Evolutionary conservation across 2,888 invertebrate species (phyloP).

Genomic region (Rhagonycha fulva): DNA sequence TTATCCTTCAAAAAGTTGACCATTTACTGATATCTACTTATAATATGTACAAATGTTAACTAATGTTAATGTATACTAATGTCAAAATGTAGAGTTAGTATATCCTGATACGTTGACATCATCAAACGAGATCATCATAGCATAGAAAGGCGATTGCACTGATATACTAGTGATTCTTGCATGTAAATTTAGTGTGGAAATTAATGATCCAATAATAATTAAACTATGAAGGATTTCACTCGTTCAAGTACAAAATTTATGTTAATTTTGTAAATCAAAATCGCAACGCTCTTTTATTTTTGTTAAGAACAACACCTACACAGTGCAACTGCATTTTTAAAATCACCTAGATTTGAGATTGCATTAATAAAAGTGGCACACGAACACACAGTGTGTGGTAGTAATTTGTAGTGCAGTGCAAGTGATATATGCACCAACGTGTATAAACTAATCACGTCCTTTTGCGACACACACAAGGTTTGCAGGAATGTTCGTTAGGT

Average conservation of each 20-base stretch:
- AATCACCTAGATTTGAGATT: not conserved
- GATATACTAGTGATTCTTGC: not conserved
- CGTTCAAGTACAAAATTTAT: not conserved
- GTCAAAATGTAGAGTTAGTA: too few relatives aligned
- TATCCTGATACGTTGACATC: not conserved
- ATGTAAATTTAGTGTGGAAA: not conserved
- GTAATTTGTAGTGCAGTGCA: constrained; percentile 39
- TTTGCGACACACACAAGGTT: constrained; percentile 42
- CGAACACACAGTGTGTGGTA: not conserved
- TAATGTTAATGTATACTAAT: too few relatives aligned
- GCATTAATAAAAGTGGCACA: constrained; percentile 10
- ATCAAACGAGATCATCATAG: not conserved
- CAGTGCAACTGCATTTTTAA: not conserved
- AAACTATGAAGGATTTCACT: not conserved
- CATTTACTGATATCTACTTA: too few relatives aligned
- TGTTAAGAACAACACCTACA: not conserved
- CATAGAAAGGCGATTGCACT: not conserved
- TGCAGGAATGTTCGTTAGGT: constrained; percentile 44
- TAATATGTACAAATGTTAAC: too few relatives aligned
- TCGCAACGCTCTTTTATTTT: not conserved
- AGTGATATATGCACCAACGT: constrained; percentile 42
- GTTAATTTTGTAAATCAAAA: not conserved
- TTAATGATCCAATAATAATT: not conserved
- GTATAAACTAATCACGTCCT: constrained; percentile 45
- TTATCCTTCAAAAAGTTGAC: too few relatives aligned